Base-by-base conservation (phyloP, 92 coral and sea anemone genomes). In the Palythoa caribaeorum region DNA sequence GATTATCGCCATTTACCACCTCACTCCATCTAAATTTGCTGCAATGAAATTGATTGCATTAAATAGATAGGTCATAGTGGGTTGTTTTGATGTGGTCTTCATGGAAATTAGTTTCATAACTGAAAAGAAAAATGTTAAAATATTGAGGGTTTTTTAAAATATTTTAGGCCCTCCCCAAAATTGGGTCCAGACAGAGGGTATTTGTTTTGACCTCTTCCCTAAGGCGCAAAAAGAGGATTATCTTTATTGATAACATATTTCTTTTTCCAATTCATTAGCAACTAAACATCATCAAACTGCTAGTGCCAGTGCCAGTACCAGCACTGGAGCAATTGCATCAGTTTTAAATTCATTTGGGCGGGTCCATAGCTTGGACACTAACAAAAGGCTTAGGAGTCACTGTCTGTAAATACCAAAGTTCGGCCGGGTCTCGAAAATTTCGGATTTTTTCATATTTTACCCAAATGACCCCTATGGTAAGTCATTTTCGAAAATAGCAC, bases 371-470 rank as follows among this genome's bases (percentile, higher is more conserved):
- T 78, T 78, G 59, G 38, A 37, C 83, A 55, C 83, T 28, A 55
- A 53, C 11, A 78, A 55, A 63, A 78, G 83, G 17, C 37, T 78
- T n/a, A 78, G n/a, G n/a, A n/a, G n/a, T n/a, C n/a, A n/a, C n/a
- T n/a, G n/a, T n/a, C n/a, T n/a, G n/a, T n/a, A n/a, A n/a, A n/a
- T n/a, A n/a, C n/a, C n/a, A n/a, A n/a, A n/a, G n/a, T n/a, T n/a
- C n/a, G n/a, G n/a, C n/a, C n/a, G n/a, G n/a, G n/a, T n/a, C n/a
- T n/a, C n/a, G n/a, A n/a, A n/a, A n/a, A n/a, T n/a, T n/a, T n/a
- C n/a, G n/a, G n/a, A n/a, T n/a, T n/a, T n/a, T n/a, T n/a, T n/a
- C n/a, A n/a, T n/a, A n/a, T n/a, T n/a, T n/a, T n/a, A n/a, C n/a
- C n/a, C n/a, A n/a, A n/a, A n/a, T n/a, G n/a, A n/a, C n/a, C n/a